Conservation (phyloP, 2,797 vertebrate genomes). For the Poecile montanus region DNA sequence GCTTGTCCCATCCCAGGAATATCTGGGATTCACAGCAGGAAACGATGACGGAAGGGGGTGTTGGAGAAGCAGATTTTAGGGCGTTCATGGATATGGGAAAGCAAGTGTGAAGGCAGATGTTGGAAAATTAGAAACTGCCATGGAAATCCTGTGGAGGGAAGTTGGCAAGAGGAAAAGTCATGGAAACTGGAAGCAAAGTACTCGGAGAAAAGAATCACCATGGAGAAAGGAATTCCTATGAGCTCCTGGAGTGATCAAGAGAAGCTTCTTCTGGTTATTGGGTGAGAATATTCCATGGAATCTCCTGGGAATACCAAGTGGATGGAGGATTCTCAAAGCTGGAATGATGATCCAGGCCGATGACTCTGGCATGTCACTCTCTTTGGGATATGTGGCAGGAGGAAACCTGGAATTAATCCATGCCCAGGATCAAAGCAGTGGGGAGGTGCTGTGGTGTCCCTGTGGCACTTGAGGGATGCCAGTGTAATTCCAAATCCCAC, state of each 20-base stretch:
- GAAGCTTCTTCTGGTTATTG: background rate
- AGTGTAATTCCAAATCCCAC: background rate
- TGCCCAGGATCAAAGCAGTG: background rate
- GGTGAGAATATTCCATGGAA: background rate
- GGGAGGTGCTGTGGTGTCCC: background rate
- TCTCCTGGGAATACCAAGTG: background rate
- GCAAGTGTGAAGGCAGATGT: background rate
- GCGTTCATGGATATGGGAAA: background rate
- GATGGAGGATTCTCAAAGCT: background rate
- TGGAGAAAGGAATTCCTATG: background rate
- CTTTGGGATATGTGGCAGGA: background rate
- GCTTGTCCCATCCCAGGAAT: background rate
- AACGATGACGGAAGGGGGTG: background rate
- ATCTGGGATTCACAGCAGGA: background rate
- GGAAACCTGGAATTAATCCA: background rate
- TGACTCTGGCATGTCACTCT: rapidly evolving
- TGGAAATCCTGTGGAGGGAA: background rate
- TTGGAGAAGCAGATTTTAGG: background rate
- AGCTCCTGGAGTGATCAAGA: background rate
- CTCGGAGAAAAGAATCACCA: background rate
- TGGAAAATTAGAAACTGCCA: background rate
- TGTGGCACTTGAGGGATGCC: background rate
- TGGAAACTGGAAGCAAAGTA: background rate
- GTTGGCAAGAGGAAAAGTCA: background rate
- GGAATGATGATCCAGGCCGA: background rate